Evolutionary conservation across 2,888 invertebrate species (phyloP).

Genomic region (Deroplatys truncata): DNA sequence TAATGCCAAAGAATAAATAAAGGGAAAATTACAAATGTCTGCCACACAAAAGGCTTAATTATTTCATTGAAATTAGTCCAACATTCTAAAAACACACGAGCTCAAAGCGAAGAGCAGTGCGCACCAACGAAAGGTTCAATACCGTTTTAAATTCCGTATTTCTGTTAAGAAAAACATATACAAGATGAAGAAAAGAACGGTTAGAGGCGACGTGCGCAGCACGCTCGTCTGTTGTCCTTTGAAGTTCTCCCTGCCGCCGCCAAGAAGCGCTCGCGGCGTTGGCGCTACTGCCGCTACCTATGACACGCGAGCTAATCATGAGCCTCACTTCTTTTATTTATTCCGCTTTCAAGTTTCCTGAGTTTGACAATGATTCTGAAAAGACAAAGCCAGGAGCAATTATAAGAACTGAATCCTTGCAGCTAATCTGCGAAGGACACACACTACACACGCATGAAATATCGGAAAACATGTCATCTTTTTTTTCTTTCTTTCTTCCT

Average conservation of each 20-base stretch:
- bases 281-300: neutral
- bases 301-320: neutral
- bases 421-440: neutral
- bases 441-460: neutral
- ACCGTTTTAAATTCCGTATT: neutral
- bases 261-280: neutral
- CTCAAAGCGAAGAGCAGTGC: neutral
- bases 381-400: constrained; percentile 12
- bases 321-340: neutral
- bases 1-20: neutral
- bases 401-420: neutral
- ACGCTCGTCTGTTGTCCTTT: neutral
- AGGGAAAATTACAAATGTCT: neutral
- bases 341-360: neutral
- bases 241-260: neutral
- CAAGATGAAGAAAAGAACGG: constrained; percentile 2
- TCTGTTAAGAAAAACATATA: neutral
- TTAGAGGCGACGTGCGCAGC: neutral
- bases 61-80: neutral
- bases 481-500: neutral
- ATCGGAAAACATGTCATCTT: constrained; percentile 6
- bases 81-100: neutral
- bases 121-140: neutral
- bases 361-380: constrained; percentile 10
- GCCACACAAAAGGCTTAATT: neutral